Base-by-base conservation (phyloP, 1,140 invertebrate genomes). In the Hermetia illucens region DNA sequence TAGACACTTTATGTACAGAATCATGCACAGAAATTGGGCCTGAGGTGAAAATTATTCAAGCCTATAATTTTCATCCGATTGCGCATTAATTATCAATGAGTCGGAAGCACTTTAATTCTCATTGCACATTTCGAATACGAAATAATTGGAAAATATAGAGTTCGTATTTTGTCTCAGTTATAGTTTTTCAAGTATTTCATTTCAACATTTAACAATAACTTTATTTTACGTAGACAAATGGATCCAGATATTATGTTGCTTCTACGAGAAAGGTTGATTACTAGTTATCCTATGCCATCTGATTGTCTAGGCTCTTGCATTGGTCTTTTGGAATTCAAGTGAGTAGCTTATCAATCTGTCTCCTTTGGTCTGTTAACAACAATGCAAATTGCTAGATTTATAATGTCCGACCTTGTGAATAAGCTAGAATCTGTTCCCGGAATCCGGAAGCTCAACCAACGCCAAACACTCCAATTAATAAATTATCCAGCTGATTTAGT, bases 171-270 rank as follows among this genome's bases (percentile, higher is more conserved):
- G n/a, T n/a, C n/a, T n/a, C n/a, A n/a, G n/a, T n/a, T n/a, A n/a
- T n/a, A n/a, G n/a, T n/a, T n/a, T n/a, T n/a, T n/a, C n/a, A n/a
- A n/a, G n/a, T n/a, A n/a, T n/a, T n/a, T n/a, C n/a, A n/a, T n/a
- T n/a, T n/a, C n/a, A n/a, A n/a, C n/a, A n/a, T 32, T 30, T 40
- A 12, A 39, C 35, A 41, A 16, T 32, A 37, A 50, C 27, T 61
- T 64, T 41, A n/a, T 17, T 36, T 37, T 25, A 25, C 12, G 13
- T 3, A 47, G 70, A 41, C 64, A 69, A 43, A 52, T 72, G 24
- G 68, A 71, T 45, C 61, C 64, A 6, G 65, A 69, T 47, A 53
- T 69, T 21, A 55, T 69, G 33, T 38, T 61, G 21, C 39, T 71
- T 31, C 41, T 72, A 15, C 44, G 45, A 4, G 49, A 56, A 36